These are phyloP conservation scores for Eristalinus sepulchralis DNA, from an alignment of 2,888 invertebrate species.

Conservation along the genomic window DNA sequence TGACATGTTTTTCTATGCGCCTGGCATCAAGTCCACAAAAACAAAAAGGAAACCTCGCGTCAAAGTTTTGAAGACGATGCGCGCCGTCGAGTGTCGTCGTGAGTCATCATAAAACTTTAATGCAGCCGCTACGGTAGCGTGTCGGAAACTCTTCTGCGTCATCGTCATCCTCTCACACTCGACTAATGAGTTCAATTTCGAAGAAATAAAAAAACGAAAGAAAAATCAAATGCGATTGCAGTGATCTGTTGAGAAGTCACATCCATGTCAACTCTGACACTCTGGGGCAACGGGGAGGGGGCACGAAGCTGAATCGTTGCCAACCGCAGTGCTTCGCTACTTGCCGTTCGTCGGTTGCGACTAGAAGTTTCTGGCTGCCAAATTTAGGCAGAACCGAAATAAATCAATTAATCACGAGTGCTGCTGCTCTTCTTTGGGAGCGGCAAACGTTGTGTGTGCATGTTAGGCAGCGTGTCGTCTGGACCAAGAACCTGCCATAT, in stretches of 20 bases:
- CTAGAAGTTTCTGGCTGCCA: constrained; percentile 42
- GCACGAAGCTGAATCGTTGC: constrained; percentile 41
- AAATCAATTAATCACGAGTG: constrained; percentile 54
- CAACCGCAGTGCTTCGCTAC: constrained; percentile 36
- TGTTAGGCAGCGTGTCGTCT: constrained; percentile 45
- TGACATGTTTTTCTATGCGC: constrained; percentile 19
- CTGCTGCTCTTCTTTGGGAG: constrained; percentile 29
- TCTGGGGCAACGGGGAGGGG: not conserved
- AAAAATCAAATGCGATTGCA: constrained; percentile 33
- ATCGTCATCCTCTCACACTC: constrained; percentile 24
- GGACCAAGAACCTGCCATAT: constrained; percentile 64
- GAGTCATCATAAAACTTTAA: not conserved
- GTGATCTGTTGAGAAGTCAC: constrained; percentile 39
- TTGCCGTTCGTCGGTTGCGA: not conserved
- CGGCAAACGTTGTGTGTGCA: constrained; percentile 2
- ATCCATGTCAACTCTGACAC: constrained; percentile 28
- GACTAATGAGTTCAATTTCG: constrained; percentile 43
- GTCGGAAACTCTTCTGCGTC: constrained; percentile 24
- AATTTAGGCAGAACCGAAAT: constrained; percentile 48
- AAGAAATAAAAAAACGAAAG: constrained; percentile 20
- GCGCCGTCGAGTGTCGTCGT: not conserved
- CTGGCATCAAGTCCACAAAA: not conserved
- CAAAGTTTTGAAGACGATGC: not conserved
- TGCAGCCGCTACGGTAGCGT: not conserved
- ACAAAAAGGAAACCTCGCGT: not conserved